Evolutionary conservation across 2,797 vertebrate species (phyloP), one percentile per base, ranked within the genome.

Genomic region (Chloroceryle amazona): DNA sequence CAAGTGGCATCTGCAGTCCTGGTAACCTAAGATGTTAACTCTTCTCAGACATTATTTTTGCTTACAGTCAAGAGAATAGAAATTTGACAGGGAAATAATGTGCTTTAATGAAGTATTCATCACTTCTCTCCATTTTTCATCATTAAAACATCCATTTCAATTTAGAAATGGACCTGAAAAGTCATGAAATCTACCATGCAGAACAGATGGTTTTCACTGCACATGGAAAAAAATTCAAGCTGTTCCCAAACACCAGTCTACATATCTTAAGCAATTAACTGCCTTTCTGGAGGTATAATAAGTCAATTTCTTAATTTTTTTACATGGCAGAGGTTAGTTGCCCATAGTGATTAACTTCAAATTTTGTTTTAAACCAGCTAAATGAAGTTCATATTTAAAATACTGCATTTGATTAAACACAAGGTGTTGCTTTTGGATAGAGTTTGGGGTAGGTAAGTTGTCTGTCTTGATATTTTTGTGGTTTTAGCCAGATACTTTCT

Each of bases 131-230:
- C 81, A 95, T 94, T 96, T 96, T 90, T 97, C 93, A 82, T 92
- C 90, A 97, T 97, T 96, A 89, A 95, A 97, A 96, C 91, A 90
- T 93, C 90, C 74, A 96, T 96, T 96, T 93, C 89, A 94, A 79
- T 96, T 94, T 89, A 81, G 93, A 94, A 96, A 93, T 86, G 83
- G 95, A 92, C 96, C 90, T 94, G 92, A 62, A 91, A 96, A 96
- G 81, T 96, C 93, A 93, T 93, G 89, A 93, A 94, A 81, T 96
- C 93, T 86, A 52, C 94, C 96, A 95, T 92, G 94, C 87, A 86
- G 74, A 97, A 94, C 96, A 97, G 96, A 97, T 97, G 93, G 95
- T 92, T 96, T 95, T 76, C 80, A 90, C 39, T 89, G 94, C 86
- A 92, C 94, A 90, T 81, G 73, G 86, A 79, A 65, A 88, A 88